These are phyloP conservation scores for Lophius americanus DNA, from an alignment of 2,797 vertebrate species.

Conservation along the genomic window DNA sequence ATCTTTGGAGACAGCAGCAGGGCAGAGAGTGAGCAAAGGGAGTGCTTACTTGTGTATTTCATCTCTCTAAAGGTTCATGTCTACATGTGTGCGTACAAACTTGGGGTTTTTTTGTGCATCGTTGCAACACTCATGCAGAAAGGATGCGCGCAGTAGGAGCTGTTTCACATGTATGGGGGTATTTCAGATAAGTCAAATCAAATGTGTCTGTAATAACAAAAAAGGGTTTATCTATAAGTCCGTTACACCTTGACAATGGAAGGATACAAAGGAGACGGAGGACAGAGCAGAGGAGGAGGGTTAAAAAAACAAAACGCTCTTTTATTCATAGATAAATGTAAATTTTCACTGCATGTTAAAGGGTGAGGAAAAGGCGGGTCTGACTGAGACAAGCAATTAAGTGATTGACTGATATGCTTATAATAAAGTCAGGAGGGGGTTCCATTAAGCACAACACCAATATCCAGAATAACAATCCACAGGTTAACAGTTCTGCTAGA, in stretches of 20 bases:
- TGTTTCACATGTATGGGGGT: slow-evolving; percentile 45
- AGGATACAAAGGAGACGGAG: slow-evolving; percentile 57
- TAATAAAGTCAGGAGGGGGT: no score
- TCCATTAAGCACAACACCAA: no score
- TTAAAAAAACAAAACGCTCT: slow-evolving; percentile 30
- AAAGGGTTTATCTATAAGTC: slow-evolving; percentile 52
- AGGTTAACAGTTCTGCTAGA: no score
- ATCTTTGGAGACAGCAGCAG: slow-evolving; percentile 46
- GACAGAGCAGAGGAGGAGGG: slow-evolving; percentile 50
- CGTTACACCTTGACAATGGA: slow-evolving; percentile 38
- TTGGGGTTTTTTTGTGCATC: slow-evolving; percentile 23
- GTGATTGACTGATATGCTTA: no score
- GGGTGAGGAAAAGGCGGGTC: no score
- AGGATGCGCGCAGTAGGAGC: slow-evolving; percentile 37
- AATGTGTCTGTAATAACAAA: slow-evolving; percentile 65
- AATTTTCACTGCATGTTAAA: no score
- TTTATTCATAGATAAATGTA: no score
- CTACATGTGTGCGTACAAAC: slow-evolving; percentile 22
- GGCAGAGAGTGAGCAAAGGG: slow-evolving; percentile 18
- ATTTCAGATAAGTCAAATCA: slow-evolving; percentile 39
- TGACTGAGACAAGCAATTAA: no score
- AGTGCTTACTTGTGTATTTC: slow-evolving; percentile 29
- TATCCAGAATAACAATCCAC: no score
- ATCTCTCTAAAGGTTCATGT: slow-evolving; percentile 8
- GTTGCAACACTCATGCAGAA: slow-evolving; percentile 49